Evolutionary conservation across 2,113 vertebrate species (phyloP), one percentile per base, ranked within the genome.

Genomic region (Empidonax traillii): DNA sequence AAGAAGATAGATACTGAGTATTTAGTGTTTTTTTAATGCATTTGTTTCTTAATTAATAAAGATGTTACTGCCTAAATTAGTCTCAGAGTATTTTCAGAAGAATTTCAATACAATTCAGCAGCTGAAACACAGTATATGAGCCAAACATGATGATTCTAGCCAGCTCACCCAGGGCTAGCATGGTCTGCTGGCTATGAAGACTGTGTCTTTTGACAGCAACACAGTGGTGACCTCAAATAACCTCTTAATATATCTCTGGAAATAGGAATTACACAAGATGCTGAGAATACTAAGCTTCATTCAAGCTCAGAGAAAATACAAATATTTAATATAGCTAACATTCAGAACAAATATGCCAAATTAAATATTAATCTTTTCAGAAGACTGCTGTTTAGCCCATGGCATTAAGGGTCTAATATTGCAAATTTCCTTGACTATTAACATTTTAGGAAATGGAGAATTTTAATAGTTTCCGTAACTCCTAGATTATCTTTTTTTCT

Each of bases 161-260:
- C 87, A 96, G 91, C 78, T 88, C 90, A 93, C 82, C 58, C 89
- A 80, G 72, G 87, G 90, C 72, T 74, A 88, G 71, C 75, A 71
- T 10, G 51, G 39, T 82, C 87, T 95, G 85, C 71, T 91, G 85
- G 92, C 75, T 51, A 25, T 2, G 28, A 92, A 72, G 39, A 75
- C 55, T 77, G 78, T 77, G 75, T 59, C 85, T 77, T 91, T 72
- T 74, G 87, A 95, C 72, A 96, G 90, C 63, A 80, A 51, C 87
- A 74, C 63, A 68, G 68, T 14, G 35, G 20, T 92, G 93, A 72
- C 94, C 95, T 96, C 59, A 90, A 88, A 94, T 90, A 94, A 96
- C 95, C 93, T 87, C 82, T 77, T 74, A 95, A 88, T 72, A 59
- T 62, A 69, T 41, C 87, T 77, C 82, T 85, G 90, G 75, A 96